Percentiles rank a stretch among this genome's conserved stretches.
Conservation (phyloP, 2,797 vertebrate species). For the Nyctalus aviator region DNA sequence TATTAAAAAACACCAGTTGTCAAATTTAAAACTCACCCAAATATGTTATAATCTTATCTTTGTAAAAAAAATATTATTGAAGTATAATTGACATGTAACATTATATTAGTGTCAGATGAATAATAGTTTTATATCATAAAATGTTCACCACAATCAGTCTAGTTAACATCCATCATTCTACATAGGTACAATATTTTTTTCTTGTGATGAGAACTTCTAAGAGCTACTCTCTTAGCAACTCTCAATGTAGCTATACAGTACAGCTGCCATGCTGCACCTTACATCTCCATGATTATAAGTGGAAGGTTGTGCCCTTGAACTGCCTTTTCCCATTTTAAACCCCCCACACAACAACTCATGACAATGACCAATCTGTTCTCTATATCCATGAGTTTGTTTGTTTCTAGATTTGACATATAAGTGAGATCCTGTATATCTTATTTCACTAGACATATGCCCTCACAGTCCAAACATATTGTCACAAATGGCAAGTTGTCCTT, state of each 20-base stretch:
- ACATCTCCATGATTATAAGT: neutral
- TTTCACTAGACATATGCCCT: neutral
- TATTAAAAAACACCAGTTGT: neutral
- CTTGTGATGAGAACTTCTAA: neutral
- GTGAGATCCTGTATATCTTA: neutral
- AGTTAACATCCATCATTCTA: neutral
- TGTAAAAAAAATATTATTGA: neutral
- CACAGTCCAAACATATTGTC: neutral
- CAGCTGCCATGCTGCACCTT: neutral
- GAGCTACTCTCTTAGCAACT: neutral
- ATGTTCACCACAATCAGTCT: neutral
- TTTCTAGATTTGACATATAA: neutral
- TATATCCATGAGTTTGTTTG: neutral
- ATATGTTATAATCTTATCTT: neutral
- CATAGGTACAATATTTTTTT: neutral
- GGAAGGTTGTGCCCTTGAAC: neutral
- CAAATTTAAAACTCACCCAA: neutral
- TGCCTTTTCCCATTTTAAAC: neutral
- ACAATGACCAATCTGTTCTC: neutral
- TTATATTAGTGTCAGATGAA: neutral
- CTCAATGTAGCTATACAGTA: neutral
- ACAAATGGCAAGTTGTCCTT: neutral
- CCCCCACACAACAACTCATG: neutral
- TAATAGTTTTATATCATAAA: neutral
- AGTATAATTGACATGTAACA: neutral